These are phyloP conservation scores for Polypterus senegalus DNA, from an alignment of 2,113 vertebrate species.

Conservation along the genomic window DNA sequence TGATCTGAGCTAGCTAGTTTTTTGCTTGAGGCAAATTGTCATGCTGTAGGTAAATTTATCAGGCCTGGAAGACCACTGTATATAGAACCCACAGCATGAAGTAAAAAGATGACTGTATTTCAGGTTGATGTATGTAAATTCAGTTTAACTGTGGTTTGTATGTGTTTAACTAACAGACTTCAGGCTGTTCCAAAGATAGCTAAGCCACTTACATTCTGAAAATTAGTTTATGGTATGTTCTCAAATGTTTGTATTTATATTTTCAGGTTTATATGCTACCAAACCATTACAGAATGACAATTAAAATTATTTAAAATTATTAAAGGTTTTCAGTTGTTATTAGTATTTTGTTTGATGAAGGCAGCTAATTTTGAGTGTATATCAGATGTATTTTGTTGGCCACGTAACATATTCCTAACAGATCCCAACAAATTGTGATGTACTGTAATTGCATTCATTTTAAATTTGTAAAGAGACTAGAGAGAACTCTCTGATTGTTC, in stretches of 20 bases:
- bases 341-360: too few relatives aligned
- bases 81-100: conserved; percentile 29
- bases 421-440: too few relatives aligned
- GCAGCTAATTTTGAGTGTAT: too few relatives aligned
- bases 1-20: conserved; percentile 26
- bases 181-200: conserved; percentile 17
- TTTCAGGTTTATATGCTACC: conserved; percentile 56
- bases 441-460: too few relatives aligned
- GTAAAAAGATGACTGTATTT: conserved; percentile 25
- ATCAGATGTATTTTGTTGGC: too few relatives aligned
- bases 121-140: conserved; percentile 21
- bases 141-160: conserved; percentile 25
- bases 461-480: too few relatives aligned
- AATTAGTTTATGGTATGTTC: conserved; percentile 35
- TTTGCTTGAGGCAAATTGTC: conserved; percentile 19
- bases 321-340: too few relatives aligned
- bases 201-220: conserved; percentile 30
- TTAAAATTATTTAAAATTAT: too few relatives aligned
- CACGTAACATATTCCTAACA: too few relatives aligned
- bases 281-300: conserved; percentile 39
- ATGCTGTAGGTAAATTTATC: conserved; percentile 12
- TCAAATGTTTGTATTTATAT: conserved; percentile 54
- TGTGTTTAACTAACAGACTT: conserved; percentile 28
- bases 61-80: conserved; percentile 24
- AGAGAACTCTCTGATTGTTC: too few relatives aligned